These are phyloP conservation scores for Acanthornis magna DNA, from an alignment of 2,797 vertebrate species.

Conservation along the genomic window DNA sequence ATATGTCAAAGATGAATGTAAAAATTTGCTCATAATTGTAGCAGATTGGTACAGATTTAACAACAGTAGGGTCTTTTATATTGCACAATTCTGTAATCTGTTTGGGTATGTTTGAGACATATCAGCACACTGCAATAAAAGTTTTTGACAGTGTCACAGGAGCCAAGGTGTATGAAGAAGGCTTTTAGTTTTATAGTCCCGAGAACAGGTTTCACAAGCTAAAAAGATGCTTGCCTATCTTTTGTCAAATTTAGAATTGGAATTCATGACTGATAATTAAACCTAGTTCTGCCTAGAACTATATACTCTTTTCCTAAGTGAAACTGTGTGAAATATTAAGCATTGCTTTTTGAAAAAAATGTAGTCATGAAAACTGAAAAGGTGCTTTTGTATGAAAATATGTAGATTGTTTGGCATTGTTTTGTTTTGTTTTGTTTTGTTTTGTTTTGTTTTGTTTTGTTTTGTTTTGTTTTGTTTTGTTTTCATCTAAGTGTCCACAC, in stretches of 20 bases:
- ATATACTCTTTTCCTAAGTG: neutral
- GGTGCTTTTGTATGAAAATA: neutral
- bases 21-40: constrained; percentile 78
- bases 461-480: neutral
- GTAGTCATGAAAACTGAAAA: neutral
- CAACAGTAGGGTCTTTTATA: constrained; percentile 62
- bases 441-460: neutral
- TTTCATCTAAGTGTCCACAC: neutral
- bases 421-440: neutral
- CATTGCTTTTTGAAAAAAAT: neutral
- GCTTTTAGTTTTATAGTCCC: constrained; percentile 65
- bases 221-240: constrained; percentile 48
- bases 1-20: constrained; percentile 79
- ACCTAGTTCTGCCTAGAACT: neutral
- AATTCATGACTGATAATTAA: neutral
- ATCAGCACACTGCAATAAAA: constrained; percentile 55
- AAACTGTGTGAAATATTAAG: neutral
- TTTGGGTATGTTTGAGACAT: constrained; percentile 79
- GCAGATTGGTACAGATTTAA: constrained; percentile 78
- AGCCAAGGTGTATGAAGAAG: constrained; percentile 56
- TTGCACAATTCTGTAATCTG: constrained; percentile 77
- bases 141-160: constrained; percentile 74
- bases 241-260: constrained; percentile 15
- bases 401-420: neutral
- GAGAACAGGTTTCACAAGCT: constrained; percentile 53